Base-by-base conservation (phyloP, 2,888 invertebrate species). In the Hipparchia semele region DNA sequence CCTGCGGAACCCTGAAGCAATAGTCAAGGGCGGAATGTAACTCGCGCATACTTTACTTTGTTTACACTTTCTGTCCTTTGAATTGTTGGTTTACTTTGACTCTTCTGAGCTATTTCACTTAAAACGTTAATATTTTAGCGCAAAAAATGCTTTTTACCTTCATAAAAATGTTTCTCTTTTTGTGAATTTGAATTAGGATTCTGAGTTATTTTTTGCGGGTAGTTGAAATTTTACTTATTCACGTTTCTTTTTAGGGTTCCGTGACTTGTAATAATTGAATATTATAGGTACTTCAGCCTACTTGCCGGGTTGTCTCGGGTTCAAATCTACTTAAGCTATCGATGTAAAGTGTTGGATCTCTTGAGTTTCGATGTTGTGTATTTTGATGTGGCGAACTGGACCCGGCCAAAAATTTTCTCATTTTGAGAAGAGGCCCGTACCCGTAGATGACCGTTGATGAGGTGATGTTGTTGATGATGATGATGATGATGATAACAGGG, bases 31-130 rank as follows among this genome's bases (percentile, higher is more conserved):
- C 59, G 65, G 68, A 72, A 74, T 73, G 70, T 58, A 56, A 54
- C 54, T 51, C 72, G 61, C 70, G 74, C 73, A 74, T 74, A 73
- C 70, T 74, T 62, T 56, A 67, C 67, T 74, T 61, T 74, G 74
- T 74, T 72, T 74, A 54, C 59, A 68, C 54, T 68, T 54, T 23
- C 73, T 67, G 60, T 72, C 71, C 72, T 68, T 74, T 53, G 60
- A 54, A 66, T 60, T 65, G 71, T 72, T 72, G 72, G 72, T 69
- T 72, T 74, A 70, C 74, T 69, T 72, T 67, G 46, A 68, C 58
- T 69, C 69, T 68, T 68, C 74, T 68, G 71, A 74, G 74, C 68
- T 66, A 68, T 53, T 59, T 61, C 12, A 54, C 23, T 54, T 10
- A 33, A 46, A 68, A 56, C 33, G 56, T 61, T 8, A 13, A 62